These are phyloP conservation scores for Burhinus bistriatus DNA, from an alignment of 2,113 vertebrate genomes.

Conservation along the genomic window DNA sequence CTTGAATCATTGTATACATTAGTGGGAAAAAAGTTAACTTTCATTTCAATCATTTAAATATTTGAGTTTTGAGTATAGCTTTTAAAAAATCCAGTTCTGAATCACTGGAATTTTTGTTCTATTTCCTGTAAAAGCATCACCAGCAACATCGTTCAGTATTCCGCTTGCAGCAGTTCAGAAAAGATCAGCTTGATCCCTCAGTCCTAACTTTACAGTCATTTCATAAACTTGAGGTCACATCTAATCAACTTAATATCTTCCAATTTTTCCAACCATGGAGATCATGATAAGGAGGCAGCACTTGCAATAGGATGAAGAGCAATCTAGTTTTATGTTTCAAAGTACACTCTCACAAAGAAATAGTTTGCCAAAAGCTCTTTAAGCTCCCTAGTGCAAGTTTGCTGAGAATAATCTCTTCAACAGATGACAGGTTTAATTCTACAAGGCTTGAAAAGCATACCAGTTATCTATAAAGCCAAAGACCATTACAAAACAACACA, in stretches of 20 bases:
- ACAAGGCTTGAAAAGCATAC: background rate
- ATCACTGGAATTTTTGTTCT: conserved; percentile 77
- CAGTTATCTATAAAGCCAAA: background rate
- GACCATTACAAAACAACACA: background rate
- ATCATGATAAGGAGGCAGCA: background rate
- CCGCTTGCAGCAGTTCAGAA: background rate
- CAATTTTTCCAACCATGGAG: conserved; percentile 20
- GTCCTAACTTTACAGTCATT: conserved; percentile 33
- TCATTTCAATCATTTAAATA: conserved; percentile 64
- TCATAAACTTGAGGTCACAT: conserved; percentile 43
- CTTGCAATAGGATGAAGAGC: background rate
- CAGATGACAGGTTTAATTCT: background rate
- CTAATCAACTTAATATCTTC: conserved; percentile 26
- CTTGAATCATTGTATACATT: background rate
- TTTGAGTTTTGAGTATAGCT: conserved; percentile 53
- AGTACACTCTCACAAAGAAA: background rate
- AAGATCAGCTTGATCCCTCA: conserved; percentile 26
- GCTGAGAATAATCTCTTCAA: background rate
- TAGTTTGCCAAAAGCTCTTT: background rate
- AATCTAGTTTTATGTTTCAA: background rate
- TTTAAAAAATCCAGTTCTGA: conserved; percentile 68
- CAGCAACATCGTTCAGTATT: conserved; percentile 57
- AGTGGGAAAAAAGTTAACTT: background rate
- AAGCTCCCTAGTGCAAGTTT: background rate
- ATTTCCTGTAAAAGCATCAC: conserved; percentile 75